Evolutionary conservation across 2,113 vertebrate genomes (phyloP).

Genomic region (Urocitellus parryii): DNA sequence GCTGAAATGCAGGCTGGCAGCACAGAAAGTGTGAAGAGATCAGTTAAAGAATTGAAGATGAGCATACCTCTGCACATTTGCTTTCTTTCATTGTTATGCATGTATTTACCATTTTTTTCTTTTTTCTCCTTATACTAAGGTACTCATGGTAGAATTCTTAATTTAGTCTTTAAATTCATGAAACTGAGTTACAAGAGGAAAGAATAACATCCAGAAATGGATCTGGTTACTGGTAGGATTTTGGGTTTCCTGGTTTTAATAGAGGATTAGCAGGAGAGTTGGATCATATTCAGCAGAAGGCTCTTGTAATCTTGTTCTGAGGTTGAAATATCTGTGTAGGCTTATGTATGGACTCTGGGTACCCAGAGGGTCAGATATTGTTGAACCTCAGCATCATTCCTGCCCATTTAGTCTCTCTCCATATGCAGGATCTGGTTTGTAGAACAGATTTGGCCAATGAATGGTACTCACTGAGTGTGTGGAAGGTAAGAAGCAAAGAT

Average conservation of each 20-base stretch:
- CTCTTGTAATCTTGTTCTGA: not conserved
- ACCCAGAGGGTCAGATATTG: not conserved
- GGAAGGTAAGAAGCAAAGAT: conserved; percentile 10
- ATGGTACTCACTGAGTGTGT: not conserved
- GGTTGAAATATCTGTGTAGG: not conserved
- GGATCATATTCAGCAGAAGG: not conserved
- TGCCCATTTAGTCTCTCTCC: not conserved
- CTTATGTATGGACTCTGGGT: not conserved
- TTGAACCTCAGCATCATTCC: not conserved
- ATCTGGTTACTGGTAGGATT: not conserved
- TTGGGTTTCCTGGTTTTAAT: not conserved
- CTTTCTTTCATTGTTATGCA: not conserved
- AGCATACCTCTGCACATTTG: not conserved
- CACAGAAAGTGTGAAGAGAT: not conserved
- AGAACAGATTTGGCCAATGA: not conserved
- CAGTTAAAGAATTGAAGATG: not conserved
- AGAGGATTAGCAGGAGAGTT: not conserved
- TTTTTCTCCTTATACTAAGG: not conserved
- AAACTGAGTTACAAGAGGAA: not conserved
- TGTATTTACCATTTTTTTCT: not conserved
- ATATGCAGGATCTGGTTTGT: not conserved
- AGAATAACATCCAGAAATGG: not conserved
- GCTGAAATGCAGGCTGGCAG: not conserved
- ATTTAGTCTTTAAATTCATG: not conserved
- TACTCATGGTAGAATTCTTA: not conserved